Evolutionary conservation across 2,113 vertebrate genomes (phyloP).

Genomic region (Cavia porcellus): DNA sequence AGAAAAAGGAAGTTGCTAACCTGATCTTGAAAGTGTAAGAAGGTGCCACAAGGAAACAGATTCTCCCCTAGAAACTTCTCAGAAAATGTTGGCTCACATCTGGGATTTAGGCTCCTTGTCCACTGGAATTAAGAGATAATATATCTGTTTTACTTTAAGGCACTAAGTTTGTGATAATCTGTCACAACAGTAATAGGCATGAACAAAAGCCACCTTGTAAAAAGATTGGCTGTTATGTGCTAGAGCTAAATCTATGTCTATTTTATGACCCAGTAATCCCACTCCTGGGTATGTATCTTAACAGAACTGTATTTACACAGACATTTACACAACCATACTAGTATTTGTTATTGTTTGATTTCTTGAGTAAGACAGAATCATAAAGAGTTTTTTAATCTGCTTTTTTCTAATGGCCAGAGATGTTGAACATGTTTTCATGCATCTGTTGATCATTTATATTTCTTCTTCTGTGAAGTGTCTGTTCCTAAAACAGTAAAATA

Average conservation of each 20-base stretch:
- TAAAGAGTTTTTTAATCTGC: neutral
- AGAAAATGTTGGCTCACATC: neutral
- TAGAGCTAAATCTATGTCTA: conserved; percentile 56
- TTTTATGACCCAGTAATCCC: neutral
- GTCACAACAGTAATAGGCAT: conserved; percentile 23
- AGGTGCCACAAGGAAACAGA: neutral
- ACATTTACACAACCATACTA: neutral
- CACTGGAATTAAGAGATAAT: conserved; percentile 50
- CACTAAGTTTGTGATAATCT: neutral
- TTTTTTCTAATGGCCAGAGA: neutral
- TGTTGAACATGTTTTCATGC: neutral
- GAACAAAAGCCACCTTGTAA: conserved; percentile 24
- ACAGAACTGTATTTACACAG: conserved; percentile 33
- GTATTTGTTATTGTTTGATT: neutral
- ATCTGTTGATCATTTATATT: neutral
- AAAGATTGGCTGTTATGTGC: neutral
- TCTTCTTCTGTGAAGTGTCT: neutral
- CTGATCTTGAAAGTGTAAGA: neutral
- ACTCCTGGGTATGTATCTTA: neutral
- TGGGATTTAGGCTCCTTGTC: conserved; percentile 35
- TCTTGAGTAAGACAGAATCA: neutral
- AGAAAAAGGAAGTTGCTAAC: neutral
- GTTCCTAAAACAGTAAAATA: conserved; percentile 4
- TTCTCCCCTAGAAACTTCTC: neutral
- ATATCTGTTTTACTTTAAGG: neutral